Conservation (phyloP, 2,797 vertebrate genomes). For the Phylloscopus collybita region DNA sequence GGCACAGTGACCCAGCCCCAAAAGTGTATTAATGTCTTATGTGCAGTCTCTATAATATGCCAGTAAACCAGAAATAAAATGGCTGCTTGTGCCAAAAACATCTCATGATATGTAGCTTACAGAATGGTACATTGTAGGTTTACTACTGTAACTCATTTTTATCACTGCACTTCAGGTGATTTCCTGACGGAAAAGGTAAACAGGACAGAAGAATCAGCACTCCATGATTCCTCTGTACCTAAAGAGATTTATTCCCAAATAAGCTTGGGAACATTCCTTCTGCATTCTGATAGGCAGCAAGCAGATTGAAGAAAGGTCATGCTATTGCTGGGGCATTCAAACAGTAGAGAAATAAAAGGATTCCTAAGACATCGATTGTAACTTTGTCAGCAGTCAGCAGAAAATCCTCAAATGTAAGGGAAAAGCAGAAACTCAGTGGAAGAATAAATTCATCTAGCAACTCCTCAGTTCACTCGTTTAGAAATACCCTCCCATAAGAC, state of each 20-base stretch:
- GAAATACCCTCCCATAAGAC: background rate
- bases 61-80: constrained; percentile 48
- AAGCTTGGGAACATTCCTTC: background rate
- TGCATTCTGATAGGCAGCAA: background rate
- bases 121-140: background rate
- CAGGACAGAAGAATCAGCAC: background rate
- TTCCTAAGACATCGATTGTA: background rate
- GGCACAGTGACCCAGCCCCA: constrained; percentile 22
- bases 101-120: constrained; percentile 3
- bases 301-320: background rate
- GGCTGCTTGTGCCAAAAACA: constrained; percentile 12
- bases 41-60: background rate
- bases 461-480: background rate
- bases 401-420: background rate
- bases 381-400: background rate
- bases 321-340: background rate
- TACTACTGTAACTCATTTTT: constrained; percentile 50
- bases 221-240: background rate
- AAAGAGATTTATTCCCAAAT: constrained; percentile 28
- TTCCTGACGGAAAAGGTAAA: constrained; percentile 6
- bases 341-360: background rate
- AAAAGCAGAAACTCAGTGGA: background rate
- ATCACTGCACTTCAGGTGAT: background rate
- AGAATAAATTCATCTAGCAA: background rate
- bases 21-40: background rate